Percentiles rank a stretch among this genome's conserved stretches.
These are phyloP conservation scores for Clarias platycephalus DNA, from an alignment of 2,797 vertebrate genomes.

Conservation along the genomic window DNA sequence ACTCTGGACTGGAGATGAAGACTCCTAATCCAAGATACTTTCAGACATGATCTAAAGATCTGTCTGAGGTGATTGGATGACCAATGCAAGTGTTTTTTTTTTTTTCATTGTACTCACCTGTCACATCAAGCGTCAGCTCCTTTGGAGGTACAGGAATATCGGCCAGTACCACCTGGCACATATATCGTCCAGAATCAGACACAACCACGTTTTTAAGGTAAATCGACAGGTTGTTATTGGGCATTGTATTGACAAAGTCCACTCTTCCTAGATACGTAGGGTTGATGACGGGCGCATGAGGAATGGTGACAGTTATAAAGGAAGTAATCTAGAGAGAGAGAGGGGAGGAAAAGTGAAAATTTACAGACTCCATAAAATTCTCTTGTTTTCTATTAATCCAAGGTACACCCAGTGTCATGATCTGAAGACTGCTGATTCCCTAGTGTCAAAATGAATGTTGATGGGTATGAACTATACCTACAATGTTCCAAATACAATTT, in stretches of 20 bases:
- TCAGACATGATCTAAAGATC: not conserved
- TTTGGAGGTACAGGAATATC: fast-evolving
- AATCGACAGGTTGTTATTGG: slow-evolving; percentile 75
- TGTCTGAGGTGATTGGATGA: not conserved
- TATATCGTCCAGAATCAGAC: slow-evolving; percentile 80
- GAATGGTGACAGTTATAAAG: slow-evolving; percentile 58
- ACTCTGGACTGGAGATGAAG: too few species aligned
- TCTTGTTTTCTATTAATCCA: not conserved
- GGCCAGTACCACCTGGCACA: slow-evolving; percentile 72
- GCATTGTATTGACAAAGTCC: slow-evolving; percentile 68
- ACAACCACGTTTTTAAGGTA: slow-evolving; percentile 79
- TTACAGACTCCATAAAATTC: not conserved
- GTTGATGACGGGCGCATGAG: slow-evolving; percentile 34
- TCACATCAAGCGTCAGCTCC: slow-evolving; percentile 68
- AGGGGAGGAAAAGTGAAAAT: not conserved
- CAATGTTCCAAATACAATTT: not conserved
- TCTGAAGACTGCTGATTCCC: not conserved
- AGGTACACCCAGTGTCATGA: not conserved
- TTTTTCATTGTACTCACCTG: slow-evolving; percentile 57
- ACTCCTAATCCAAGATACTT: not conserved
- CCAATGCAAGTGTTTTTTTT: not conserved
- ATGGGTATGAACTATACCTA: not conserved
- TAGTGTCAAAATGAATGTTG: not conserved
- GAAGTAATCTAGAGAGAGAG: slow-evolving; percentile 75
- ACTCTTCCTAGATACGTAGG: slow-evolving; percentile 67